Conservation (phyloP, 2,113 vertebrate species). For the Urocolius indicus region DNA sequence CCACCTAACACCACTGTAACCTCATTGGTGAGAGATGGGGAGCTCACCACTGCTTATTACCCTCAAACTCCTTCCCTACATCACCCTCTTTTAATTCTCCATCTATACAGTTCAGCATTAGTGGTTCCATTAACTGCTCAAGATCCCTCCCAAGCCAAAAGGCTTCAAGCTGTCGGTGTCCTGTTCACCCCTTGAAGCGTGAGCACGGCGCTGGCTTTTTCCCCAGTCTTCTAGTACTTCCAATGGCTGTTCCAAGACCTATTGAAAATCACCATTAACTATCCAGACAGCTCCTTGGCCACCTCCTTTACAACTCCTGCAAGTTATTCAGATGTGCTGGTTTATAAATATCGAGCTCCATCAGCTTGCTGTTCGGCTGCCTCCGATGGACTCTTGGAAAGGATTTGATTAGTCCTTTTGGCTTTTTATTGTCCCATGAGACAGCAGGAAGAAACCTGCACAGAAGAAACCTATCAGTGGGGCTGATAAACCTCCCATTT, state of each 20-base stretch:
- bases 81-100: not conserved
- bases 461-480: rapidly evolving
- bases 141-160: not conserved
- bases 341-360: not conserved
- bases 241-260: not conserved
- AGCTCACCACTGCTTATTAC: not conserved
- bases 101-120: not conserved
- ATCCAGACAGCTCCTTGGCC: conserved; percentile 8
- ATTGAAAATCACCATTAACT: not conserved
- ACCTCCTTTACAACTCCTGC: not conserved
- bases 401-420: not conserved
- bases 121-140: not conserved
- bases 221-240: not conserved
- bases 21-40: rapidly evolving
- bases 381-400: not conserved
- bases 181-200: not conserved
- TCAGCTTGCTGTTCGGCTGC: not conserved
- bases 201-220: not conserved
- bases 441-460: not conserved
- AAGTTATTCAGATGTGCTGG: not conserved
- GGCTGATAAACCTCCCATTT: not conserved
- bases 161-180: rapidly evolving
- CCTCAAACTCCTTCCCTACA: not conserved
- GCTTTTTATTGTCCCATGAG: not conserved
- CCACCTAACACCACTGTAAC: not conserved